Percentiles rank a stretch among this genome's conserved stretches.
Evolutionary conservation across 2,888 invertebrate genomes (phyloP).

Genomic region (Thymelicus sylvestris): DNA sequence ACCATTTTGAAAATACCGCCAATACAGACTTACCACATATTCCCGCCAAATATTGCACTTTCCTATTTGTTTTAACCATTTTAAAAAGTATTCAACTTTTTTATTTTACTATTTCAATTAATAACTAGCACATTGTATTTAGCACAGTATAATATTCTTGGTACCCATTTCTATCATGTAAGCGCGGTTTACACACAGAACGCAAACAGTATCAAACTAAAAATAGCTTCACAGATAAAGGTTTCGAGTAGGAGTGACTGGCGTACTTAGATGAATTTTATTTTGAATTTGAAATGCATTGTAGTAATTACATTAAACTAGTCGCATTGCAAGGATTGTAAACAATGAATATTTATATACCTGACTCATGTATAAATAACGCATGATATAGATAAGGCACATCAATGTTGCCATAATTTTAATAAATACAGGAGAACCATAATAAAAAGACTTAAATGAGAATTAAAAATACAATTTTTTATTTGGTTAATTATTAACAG

Average conservation of each 20-base stretch:
- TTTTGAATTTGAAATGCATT: no score
- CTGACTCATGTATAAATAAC: not conserved
- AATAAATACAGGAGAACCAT: not conserved
- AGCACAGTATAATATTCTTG: no score
- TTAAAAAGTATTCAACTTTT: not conserved
- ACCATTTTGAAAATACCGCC: conserved; percentile 52
- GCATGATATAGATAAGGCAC: not conserved
- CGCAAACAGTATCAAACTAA: no score
- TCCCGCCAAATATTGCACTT: conserved; percentile 76
- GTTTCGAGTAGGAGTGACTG: no score
- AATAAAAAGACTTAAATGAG: not conserved
- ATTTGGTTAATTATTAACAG: conserved; percentile 34
- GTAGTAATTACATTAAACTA: not conserved
- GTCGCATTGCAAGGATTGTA: not conserved
- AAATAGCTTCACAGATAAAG: no score
- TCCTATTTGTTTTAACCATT: conserved; percentile 50
- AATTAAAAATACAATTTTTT: not conserved
- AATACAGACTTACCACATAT: conserved; percentile 67
- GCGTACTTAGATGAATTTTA: no score
- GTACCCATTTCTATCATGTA: no score
- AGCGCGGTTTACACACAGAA: no score
- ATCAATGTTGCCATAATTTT: conserved; percentile 2
- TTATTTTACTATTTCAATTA: not conserved
- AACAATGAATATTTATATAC: not conserved
- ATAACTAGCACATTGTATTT: no score